Evolutionary conservation across 2,113 vertebrate species (phyloP).

Genomic region (Etheostoma cragini): DNA sequence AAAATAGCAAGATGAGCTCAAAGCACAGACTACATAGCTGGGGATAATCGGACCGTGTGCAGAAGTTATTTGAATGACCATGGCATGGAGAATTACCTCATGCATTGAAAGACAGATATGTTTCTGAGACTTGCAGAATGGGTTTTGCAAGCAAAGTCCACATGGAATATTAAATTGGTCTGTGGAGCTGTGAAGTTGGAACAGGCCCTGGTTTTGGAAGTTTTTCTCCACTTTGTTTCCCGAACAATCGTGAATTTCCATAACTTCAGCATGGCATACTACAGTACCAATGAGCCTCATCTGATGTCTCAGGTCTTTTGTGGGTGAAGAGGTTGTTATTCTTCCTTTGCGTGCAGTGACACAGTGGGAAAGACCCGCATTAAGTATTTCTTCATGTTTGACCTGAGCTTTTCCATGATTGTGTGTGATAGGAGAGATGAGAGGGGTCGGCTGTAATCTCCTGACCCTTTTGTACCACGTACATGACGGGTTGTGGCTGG

Average conservation of each 20-base stretch:
- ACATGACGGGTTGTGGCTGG: neutral
- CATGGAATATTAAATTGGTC: neutral
- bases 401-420: conserved; percentile 35
- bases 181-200: neutral
- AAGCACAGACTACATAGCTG: neutral
- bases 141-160: neutral
- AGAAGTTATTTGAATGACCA: neutral
- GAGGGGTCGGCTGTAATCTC: conserved; percentile 24
- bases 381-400: conserved; percentile 29
- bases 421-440: neutral
- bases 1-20: neutral
- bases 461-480: conserved; percentile 4
- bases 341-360: conserved; percentile 1
- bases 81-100: neutral
- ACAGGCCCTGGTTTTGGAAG: neutral
- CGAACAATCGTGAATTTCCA: neutral
- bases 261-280: neutral
- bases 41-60: neutral
- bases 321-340: neutral
- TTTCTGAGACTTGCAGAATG: neutral
- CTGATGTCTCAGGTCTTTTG: neutral
- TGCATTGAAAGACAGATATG: neutral
- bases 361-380: conserved; percentile 14
- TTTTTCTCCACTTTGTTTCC: neutral
- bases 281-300: neutral